phyloP scores from a whole-genome alignment of 2,113 vertebrate genomes.

The Onychorhynchus coronatus region DNA sequence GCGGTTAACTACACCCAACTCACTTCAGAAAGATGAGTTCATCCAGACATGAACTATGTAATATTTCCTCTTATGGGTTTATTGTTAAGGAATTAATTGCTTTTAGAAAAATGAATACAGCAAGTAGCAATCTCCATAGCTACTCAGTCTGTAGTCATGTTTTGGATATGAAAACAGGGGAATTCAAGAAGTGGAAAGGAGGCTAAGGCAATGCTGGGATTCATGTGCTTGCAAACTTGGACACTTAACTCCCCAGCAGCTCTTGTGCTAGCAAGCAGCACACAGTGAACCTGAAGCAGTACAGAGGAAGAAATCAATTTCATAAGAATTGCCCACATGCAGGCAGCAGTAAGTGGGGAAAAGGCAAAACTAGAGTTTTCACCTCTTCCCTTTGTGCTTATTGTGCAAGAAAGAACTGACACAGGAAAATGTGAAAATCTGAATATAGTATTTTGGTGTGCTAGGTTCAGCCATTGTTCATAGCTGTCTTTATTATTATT shows the following conservation, averaged over 20 bases:
- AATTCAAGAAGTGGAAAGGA: not conserved
- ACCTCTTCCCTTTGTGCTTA: not conserved
- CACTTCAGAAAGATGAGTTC: not conserved
- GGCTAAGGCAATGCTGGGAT: not conserved
- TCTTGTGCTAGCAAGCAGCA: not conserved
- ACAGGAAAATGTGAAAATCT: not conserved
- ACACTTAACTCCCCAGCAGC: not conserved
- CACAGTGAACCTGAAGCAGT: not conserved
- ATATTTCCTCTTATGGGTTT: constrained; percentile 1
- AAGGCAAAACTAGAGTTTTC: not conserved
- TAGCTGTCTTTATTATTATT: not conserved
- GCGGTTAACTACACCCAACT: not conserved
- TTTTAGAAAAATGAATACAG: not conserved
- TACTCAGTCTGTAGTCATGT: not conserved
- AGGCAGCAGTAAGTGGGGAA: not conserved
- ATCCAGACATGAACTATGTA: not conserved
- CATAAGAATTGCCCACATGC: not conserved
- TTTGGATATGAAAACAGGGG: not conserved
- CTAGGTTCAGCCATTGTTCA: not conserved
- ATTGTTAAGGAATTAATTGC: not conserved
- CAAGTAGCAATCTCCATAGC: not conserved
- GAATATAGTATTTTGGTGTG: not conserved
- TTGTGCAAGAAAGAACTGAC: not conserved
- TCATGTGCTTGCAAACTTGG: not conserved
- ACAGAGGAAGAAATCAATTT: not conserved